Conservation (phyloP, 2,888 invertebrate genomes). For the Drosophila nr. medialis region DNA sequence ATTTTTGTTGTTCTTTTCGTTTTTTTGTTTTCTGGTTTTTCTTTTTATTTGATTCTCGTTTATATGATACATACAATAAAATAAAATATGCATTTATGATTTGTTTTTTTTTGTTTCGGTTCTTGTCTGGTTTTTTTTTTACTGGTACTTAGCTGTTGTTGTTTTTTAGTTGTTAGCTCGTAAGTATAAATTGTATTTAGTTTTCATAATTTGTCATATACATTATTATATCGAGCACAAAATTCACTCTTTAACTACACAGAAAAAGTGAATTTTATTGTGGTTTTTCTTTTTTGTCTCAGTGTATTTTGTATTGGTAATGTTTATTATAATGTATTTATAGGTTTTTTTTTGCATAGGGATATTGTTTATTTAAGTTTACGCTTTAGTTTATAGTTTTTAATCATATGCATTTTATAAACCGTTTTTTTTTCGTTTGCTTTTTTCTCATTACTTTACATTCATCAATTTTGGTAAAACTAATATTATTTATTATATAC, state of each 20-base stretch:
- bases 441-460: slow-evolving; percentile 58
- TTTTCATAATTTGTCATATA: slow-evolving; percentile 13
- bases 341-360: slow-evolving; percentile 54
- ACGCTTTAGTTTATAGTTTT: slow-evolving; percentile 64
- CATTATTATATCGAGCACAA: slow-evolving; percentile 38
- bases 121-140: slow-evolving; percentile 16
- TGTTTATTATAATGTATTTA: slow-evolving; percentile 50
- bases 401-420: slow-evolving; percentile 70
- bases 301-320: slow-evolving; percentile 43
- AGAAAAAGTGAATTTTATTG: slow-evolving; percentile 46
- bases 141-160: slow-evolving; percentile 22
- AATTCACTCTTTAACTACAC: slow-evolving; percentile 55
- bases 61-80: slow-evolving; percentile 63
- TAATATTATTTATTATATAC: slow-evolving; percentile 68
- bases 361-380: slow-evolving; percentile 70
- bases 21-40: slow-evolving; percentile 53
- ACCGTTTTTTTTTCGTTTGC: slow-evolving; percentile 42
- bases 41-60: slow-evolving; percentile 62
- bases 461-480: slow-evolving; percentile 77
- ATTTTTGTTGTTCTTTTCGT: slow-evolving; percentile 44
- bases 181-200: slow-evolving; percentile 32
- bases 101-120: slow-evolving; percentile 26
- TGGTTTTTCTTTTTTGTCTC: slow-evolving; percentile 46
- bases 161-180: slow-evolving; percentile 32
- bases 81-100: slow-evolving; percentile 63